phyloP scores from a whole-genome alignment of 2,113 vertebrate genomes.

The Rhabdomys dilectus region DNA sequence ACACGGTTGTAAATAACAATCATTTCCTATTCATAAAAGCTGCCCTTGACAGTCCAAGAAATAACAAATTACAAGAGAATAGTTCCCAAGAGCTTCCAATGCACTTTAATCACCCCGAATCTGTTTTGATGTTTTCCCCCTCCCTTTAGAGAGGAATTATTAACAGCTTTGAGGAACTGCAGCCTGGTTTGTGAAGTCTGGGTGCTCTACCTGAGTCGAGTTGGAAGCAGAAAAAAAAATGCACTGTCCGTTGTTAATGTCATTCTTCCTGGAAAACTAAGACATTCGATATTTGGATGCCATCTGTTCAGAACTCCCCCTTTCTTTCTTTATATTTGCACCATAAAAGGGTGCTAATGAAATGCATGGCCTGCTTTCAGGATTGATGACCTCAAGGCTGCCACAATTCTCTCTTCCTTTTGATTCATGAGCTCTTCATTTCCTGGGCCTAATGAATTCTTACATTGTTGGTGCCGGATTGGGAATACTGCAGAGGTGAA shows the following conservation, averaged over 20 bases:
- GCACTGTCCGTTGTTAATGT: neutral
- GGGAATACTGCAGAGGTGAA: neutral
- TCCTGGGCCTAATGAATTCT: neutral
- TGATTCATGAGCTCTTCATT: neutral
- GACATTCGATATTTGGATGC: neutral
- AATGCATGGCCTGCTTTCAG: slow-evolving; percentile 11
- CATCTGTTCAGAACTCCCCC: neutral
- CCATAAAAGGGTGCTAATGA: neutral
- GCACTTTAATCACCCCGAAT: slow-evolving; percentile 69
- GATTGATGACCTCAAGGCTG: neutral
- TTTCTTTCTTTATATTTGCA: neutral
- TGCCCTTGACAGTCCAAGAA: slow-evolving; percentile 69
- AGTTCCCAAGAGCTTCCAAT: slow-evolving; percentile 64
- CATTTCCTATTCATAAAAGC: slow-evolving; percentile 74
- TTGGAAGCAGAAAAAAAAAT: neutral
- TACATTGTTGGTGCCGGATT: neutral
- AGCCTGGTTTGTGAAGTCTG: slow-evolving; percentile 40
- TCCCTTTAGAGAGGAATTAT: slow-evolving; percentile 69
- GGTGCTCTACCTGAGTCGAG: neutral
- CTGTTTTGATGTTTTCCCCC: slow-evolving; percentile 43
- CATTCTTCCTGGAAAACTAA: slow-evolving; percentile 11
- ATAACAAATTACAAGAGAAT: slow-evolving; percentile 75
- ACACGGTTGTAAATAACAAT: slow-evolving; percentile 68
- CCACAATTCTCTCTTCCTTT: neutral
- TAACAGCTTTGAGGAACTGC: slow-evolving; percentile 65